Percentiles rank a stretch among this genome's conserved stretches.
phyloP scores from a whole-genome alignment of 2,888 invertebrate species.

The Rotaria macrura region DNA sequence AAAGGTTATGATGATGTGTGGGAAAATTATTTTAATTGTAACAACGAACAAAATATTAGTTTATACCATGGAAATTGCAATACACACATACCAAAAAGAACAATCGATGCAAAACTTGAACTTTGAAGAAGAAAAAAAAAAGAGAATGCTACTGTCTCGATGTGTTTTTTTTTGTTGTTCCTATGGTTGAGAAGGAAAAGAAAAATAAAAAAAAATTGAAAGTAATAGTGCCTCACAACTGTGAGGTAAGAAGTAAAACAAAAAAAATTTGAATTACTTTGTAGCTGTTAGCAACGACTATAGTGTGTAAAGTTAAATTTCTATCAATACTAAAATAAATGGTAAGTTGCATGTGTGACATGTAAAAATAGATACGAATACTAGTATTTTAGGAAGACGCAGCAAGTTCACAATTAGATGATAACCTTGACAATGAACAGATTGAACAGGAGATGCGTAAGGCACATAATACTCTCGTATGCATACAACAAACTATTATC shows the following conservation, averaged over 20 bases:
- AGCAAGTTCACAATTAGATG: not conserved
- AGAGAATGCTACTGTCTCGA: not conserved
- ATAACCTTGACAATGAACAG: not conserved
- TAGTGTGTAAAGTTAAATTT: not conserved
- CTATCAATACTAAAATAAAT: not conserved
- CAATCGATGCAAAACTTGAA: not conserved
- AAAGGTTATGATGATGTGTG: constrained; percentile 65
- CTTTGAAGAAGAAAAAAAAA: not conserved
- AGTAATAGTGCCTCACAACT: not conserved
- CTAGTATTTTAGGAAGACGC: not conserved
- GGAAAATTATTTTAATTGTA: constrained; percentile 61
- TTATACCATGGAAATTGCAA: constrained; percentile 49
- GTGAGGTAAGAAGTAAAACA: not conserved
- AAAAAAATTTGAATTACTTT: not conserved
- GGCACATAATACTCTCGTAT: not conserved
- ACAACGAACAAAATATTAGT: constrained; percentile 39
- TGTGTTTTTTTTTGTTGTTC: not conserved
- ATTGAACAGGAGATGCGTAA: not conserved
- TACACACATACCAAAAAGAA: constrained; percentile 42
- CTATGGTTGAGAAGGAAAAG: not conserved
- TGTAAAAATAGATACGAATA: not conserved
- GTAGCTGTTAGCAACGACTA: not conserved
- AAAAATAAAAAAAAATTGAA: not conserved
- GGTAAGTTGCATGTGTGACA: not conserved
- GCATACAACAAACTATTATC: too few species aligned